Percentiles rank a stretch among this genome's conserved stretches.
Evolutionary conservation across 2,888 invertebrate species (phyloP).

Genomic region (Lampropteryx suffumata): DNA sequence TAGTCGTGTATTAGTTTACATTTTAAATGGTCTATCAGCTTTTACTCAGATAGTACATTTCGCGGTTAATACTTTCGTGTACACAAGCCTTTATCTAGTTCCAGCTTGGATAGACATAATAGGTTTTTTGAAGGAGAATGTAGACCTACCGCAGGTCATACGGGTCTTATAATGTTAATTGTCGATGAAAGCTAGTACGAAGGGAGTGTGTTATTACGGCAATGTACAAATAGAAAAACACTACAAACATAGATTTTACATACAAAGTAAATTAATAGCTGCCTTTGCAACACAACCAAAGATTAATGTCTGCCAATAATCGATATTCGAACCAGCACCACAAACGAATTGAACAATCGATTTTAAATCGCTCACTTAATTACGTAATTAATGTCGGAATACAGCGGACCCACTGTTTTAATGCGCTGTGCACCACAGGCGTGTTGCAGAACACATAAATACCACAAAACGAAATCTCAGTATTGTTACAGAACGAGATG

Average conservation of each 20-base stretch:
- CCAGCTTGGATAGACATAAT: background rate
- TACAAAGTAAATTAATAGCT: background rate
- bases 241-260: background rate
- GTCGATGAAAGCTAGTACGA: background rate
- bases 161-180: conserved; percentile 55
- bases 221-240: background rate
- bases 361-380: conserved; percentile 68
- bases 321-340: conserved; percentile 49
- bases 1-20: too few relatives aligned
- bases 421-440: conserved; percentile 34
- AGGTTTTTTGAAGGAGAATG: conserved; percentile 14
- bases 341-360: conserved; percentile 71
- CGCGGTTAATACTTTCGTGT: background rate
- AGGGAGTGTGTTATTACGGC: too few relatives aligned
- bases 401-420: conserved; percentile 42
- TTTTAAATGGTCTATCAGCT: too few relatives aligned
- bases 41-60: background rate
- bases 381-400: conserved; percentile 67
- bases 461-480: conserved; percentile 45
- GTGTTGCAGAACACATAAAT: conserved; percentile 47
- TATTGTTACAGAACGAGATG: conserved; percentile 1
- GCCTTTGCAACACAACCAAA: conserved; percentile 39
- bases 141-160: conserved; percentile 19
- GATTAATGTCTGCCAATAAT: conserved; percentile 35
- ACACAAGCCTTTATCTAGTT: conserved; percentile 12